Conservation (phyloP, 2,113 vertebrate species). For the Catharus minimus region DNA sequence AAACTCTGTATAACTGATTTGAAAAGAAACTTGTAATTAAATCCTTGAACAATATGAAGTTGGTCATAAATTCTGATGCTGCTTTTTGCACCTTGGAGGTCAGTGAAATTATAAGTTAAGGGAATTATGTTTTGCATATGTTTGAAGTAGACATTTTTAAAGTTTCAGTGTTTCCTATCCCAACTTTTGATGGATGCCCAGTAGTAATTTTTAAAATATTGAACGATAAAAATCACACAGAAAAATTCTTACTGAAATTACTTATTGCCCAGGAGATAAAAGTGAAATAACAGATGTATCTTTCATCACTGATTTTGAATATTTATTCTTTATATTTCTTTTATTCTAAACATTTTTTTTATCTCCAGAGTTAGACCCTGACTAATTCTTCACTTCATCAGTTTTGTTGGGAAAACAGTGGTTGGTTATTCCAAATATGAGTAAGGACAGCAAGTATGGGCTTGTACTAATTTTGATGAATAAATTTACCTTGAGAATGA, state of each 20-base stretch:
- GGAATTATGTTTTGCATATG: background rate
- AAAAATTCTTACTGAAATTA: conserved; percentile 27
- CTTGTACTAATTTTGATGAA: conserved; percentile 37
- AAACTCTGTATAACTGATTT: background rate
- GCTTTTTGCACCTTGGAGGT: background rate
- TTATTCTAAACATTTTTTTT: conserved; percentile 13
- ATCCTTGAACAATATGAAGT: background rate
- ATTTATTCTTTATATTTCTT: conserved; percentile 27
- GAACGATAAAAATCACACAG: background rate
- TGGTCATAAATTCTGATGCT: background rate
- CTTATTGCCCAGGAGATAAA: conserved; percentile 20
- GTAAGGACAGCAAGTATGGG: background rate
- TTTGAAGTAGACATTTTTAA: background rate
- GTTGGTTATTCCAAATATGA: conserved; percentile 20
- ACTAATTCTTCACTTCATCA: background rate
- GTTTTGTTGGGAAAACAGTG: background rate
- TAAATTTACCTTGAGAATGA: conserved; percentile 14
- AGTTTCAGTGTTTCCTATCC: background rate
- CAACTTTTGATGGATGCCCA: background rate
- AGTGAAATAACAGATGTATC: conserved; percentile 1
- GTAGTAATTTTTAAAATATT: background rate
- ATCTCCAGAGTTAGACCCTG: background rate
- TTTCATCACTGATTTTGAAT: conserved; percentile 13
- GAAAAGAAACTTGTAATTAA: background rate
- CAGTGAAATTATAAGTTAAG: background rate